A percentile compares a stretch with the other conserved stretches of the same genome.
Evolutionary conservation across 2,888 invertebrate genomes (phyloP).

Genomic region (Aleiodes testaceus): DNA sequence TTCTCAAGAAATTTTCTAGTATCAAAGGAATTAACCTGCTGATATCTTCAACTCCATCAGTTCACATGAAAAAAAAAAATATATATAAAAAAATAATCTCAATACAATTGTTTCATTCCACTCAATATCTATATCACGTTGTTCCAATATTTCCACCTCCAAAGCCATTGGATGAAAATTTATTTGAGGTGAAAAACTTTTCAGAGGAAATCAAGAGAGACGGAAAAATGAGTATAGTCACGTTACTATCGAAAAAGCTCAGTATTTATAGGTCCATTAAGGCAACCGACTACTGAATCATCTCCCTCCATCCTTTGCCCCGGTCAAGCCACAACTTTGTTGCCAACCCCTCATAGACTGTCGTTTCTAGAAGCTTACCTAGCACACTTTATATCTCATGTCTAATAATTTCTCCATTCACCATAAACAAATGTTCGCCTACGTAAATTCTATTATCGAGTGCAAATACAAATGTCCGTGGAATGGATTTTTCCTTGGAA

Average conservation of each 20-base stretch:
- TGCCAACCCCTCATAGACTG: constrained; percentile 56
- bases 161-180: constrained; percentile 5
- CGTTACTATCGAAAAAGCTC: constrained; percentile 74
- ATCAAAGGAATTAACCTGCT: too few relatives aligned
- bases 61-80: too few relatives aligned
- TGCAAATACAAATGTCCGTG: neutral
- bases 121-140: neutral
- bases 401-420: constrained; percentile 68
- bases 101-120: neutral
- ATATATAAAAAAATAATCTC: too few relatives aligned
- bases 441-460: neutral
- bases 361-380: constrained; percentile 2
- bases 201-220: constrained; percentile 35
- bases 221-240: constrained; percentile 49
- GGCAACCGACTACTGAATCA: constrained; percentile 76
- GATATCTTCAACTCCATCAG: too few relatives aligned
- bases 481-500: neutral
- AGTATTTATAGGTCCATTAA: constrained; percentile 79
- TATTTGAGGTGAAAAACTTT: constrained; percentile 34
- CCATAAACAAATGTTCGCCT: constrained; percentile 46
- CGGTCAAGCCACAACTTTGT: constrained; percentile 75
- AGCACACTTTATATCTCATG: constrained; percentile 57
- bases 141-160: constrained; percentile 5
- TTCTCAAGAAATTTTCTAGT: too few relatives aligned
- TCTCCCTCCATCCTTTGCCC: constrained; percentile 54